A percentile compares a stretch with the other conserved stretches of the same genome.
phyloP scores from a whole-genome alignment of 2,113 vertebrate species.

The Neotragus moschatus region DNA sequence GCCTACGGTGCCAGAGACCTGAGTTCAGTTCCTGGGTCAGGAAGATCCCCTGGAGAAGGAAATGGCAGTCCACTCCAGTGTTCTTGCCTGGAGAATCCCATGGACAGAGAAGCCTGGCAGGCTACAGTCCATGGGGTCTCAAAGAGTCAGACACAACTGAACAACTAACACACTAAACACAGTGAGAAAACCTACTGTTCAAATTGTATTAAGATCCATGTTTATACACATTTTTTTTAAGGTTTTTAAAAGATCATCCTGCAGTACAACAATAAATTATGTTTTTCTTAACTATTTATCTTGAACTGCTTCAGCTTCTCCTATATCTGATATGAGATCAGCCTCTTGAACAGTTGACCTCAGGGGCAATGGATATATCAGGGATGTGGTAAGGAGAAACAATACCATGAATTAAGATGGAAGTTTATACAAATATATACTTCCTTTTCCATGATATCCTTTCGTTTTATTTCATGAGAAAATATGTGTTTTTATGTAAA shows the following conservation, averaged over 20 bases:
- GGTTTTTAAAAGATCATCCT: background rate
- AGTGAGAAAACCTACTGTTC: background rate
- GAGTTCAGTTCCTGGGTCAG: background rate
- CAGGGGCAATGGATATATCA: background rate
- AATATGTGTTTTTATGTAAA: background rate
- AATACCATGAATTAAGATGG: background rate
- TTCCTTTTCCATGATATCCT: background rate
- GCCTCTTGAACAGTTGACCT: background rate
- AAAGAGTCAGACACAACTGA: background rate
- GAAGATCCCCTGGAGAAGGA: background rate
- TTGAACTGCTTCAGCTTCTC: background rate
- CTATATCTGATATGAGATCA: background rate
- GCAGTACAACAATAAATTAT: background rate
- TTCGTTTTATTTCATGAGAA: background rate
- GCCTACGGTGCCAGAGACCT: background rate
- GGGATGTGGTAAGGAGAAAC: background rate
- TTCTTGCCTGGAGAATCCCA: background rate
- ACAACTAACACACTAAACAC: background rate
- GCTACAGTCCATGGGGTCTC: rapidly evolving
- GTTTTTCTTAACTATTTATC: background rate
- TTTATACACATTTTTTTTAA: background rate
- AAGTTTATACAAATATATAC: background rate
- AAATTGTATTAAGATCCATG: background rate
- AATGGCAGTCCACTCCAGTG: background rate
- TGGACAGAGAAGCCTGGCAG: background rate